Evolutionary conservation across 2,113 vertebrate species (phyloP).

Genomic region (Girardinichthys multiradiatus): DNA sequence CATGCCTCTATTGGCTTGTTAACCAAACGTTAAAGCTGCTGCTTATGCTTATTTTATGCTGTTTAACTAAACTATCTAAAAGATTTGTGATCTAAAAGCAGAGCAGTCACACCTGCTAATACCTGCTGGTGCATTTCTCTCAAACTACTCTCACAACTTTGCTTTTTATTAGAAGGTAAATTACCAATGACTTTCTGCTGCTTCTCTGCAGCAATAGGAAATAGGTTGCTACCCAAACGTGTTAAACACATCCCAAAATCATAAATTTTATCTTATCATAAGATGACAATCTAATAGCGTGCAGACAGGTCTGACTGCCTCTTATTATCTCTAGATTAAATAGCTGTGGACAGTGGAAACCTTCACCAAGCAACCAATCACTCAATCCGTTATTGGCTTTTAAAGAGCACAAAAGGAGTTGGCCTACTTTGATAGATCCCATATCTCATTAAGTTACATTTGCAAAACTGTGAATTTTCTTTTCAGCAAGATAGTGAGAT

Average conservation of each 20-base stretch:
- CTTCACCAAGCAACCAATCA: slow-evolving; percentile 2
- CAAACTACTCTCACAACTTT: no score
- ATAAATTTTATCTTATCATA: slow-evolving; percentile 31
- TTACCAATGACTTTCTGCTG: neutral
- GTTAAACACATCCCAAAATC: neutral
- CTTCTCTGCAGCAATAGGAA: neutral
- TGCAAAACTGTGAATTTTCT: slow-evolving; percentile 17
- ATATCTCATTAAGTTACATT: slow-evolving; percentile 8
- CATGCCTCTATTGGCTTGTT: no score
- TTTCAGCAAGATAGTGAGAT: slow-evolving; percentile 5
- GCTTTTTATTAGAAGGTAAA: no score
- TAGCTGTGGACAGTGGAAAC: neutral
- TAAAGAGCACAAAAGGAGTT: slow-evolving; percentile 10
- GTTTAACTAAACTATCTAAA: no score
- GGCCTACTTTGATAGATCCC: neutral
- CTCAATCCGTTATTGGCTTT: slow-evolving; percentile 11
- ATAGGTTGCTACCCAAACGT: neutral
- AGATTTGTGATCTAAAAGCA: no score
- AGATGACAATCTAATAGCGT: slow-evolving; percentile 12
- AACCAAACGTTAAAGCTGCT: no score
- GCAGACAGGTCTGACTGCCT: neutral
- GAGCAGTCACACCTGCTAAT: no score
- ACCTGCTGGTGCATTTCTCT: neutral
- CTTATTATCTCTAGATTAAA: neutral
- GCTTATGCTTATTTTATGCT: no score